A percentile compares a stretch with the other conserved stretches of the same genome.
These are phyloP conservation scores for Macroramphosus scolopax DNA, from an alignment of 2,797 vertebrate species.

Conservation along the genomic window DNA sequence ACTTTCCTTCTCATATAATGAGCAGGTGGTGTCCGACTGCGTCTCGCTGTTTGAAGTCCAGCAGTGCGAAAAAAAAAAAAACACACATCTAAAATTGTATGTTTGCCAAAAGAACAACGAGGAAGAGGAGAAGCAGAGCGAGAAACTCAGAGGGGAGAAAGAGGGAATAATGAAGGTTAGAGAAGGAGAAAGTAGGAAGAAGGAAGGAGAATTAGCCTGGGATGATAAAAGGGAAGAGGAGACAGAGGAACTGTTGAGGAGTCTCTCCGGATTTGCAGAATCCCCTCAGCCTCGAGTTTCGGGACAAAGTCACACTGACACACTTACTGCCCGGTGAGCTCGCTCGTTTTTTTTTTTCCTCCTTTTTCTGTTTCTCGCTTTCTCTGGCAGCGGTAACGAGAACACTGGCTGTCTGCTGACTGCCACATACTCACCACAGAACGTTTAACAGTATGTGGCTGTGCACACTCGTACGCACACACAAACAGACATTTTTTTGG, in stretches of 20 bases:
- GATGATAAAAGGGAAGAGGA: conserved; percentile 40
- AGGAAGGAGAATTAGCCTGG: conserved; percentile 33
- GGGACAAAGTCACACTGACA: conserved; percentile 73
- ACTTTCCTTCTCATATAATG: conserved; percentile 41
- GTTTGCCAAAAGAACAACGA: conserved; percentile 30
- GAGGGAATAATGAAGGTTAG: conserved; percentile 51
- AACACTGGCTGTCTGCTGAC: conserved; percentile 48
- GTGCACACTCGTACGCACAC: conserved; percentile 8
- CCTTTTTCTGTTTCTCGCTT: conserved; percentile 20
- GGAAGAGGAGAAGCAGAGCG: conserved; percentile 27
- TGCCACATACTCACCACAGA: too few species aligned
- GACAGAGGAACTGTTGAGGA: conserved; percentile 42
- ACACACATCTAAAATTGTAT: conserved; percentile 30
- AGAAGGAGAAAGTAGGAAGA: conserved; percentile 42
- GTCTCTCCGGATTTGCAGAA: conserved; percentile 66
- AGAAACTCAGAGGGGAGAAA: conserved; percentile 20
- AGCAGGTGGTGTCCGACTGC: conserved; percentile 48
- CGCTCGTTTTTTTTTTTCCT: conserved; percentile 6
- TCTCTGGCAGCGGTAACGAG: conserved; percentile 55
- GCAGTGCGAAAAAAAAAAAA: conserved; percentile 42
- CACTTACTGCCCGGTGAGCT: conserved; percentile 60
- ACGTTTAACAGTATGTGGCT: conserved; percentile 36
- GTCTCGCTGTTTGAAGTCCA: conserved; percentile 32
- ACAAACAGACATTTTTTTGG: conserved; percentile 34
- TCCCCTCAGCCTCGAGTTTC: conserved; percentile 57